These are phyloP conservation scores for Myripristis murdjan DNA, from an alignment of 2,797 vertebrate genomes.

Conservation along the genomic window DNA sequence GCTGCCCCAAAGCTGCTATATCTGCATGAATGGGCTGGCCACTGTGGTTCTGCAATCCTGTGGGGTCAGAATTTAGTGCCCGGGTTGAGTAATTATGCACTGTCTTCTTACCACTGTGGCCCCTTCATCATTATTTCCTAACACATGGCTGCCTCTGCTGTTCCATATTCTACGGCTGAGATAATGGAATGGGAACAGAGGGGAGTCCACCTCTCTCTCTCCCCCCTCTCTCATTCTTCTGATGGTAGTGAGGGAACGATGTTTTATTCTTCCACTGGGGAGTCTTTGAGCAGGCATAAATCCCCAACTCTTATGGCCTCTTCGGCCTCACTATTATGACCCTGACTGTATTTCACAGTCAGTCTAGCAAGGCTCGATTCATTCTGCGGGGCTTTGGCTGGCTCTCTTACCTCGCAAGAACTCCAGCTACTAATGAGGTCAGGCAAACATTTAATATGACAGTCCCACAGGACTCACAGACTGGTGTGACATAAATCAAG, in stretches of 20 bases:
- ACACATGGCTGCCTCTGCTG: constrained; percentile 65
- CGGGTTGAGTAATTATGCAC: constrained; percentile 75
- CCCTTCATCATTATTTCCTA: constrained; percentile 75
- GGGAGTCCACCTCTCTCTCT: constrained; percentile 16
- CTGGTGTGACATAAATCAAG: too few species aligned
- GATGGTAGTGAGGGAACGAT: constrained; percentile 49
- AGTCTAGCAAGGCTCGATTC: neutral
- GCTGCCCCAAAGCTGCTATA: constrained; percentile 64
- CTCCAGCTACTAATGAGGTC: constrained; percentile 7
- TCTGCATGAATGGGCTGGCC: constrained; percentile 59
- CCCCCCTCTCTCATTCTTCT: constrained; percentile 11
- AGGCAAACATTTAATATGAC: neutral
- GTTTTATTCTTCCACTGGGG: constrained; percentile 57
- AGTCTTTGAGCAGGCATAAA: constrained; percentile 57
- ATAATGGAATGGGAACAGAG: constrained; percentile 57
- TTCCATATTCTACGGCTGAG: constrained; percentile 65
- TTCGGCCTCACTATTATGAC: constrained; percentile 8
- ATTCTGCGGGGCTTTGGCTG: neutral
- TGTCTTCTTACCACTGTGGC: constrained; percentile 55
- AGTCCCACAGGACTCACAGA: too few species aligned
- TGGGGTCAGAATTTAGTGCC: constrained; percentile 74
- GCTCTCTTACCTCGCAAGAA: neutral
- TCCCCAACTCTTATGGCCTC: constrained; percentile 38
- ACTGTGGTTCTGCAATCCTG: constrained; percentile 60
- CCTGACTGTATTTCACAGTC: constrained; percentile 13